Base-by-base conservation (phyloP, 2,113 vertebrate species). In the Urocolius indicus region DNA sequence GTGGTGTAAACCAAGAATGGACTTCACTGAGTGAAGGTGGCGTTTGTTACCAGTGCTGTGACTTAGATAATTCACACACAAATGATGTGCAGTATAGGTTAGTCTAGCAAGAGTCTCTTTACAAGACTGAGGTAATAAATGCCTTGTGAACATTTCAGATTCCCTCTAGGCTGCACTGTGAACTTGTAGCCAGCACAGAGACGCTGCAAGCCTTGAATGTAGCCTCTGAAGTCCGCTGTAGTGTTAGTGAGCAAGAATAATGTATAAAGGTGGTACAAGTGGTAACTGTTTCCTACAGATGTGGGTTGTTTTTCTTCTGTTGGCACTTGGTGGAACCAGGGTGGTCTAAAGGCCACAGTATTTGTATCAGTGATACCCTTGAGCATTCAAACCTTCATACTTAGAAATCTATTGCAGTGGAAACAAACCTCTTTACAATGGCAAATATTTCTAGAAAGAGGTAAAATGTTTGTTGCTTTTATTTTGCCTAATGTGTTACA, bases 131-230 rank as follows among this genome's bases (percentile, higher is more conserved):
- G 16, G 45, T 59, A 46, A 13, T 45, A 22, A 0, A 0, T 72
- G 22, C 41, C 1, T 0, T 89, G 26, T 14, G 5, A 79, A 65
- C 52, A 34, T 10, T 14, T 61, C 0, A 0, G n/a, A 15, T 71
- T 62, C 20, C n/a, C n/a, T 91, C 61, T 81, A 49, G 26, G 34
- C 52, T 91, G 30, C 21, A 12, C 34, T 84, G 19, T 75, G 41
- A 63, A 66, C 32, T 78, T 13, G 63, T 34, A 48, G 38, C n/a
- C 52, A 75, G 48, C 66, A 61, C 16, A 66, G 29, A 69, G 46
- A 11, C 74, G 43, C 66, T 82, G 23, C 22, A 68, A 41, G 38
- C 46, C 43, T 46, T 36, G 19, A 78, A 12, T 46, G 23, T 46
- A 87, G 34, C 22, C 19, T 62, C 19, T 66, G 16, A 81, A 58